Evolutionary conservation across 2,113 vertebrate species (phyloP), one percentile per base, ranked within the genome.

Genomic region (Barnardius zonarius): DNA sequence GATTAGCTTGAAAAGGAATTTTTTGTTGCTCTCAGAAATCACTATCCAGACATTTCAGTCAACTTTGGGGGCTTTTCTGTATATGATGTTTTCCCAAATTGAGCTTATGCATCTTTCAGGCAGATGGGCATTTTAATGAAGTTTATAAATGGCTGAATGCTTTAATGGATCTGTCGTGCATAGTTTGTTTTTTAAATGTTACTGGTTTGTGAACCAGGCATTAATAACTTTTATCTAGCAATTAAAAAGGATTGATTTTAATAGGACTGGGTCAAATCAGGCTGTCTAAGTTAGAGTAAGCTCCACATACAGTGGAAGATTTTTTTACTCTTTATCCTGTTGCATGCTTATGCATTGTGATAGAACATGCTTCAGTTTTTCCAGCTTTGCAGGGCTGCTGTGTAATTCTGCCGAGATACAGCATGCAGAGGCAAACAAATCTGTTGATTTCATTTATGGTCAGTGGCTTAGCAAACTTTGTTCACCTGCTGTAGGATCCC

Each of bases 101-200:
- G 52, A 66, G 52, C 77, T 83, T 23, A 22, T 84, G 61, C 25
- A 19, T 88, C 87, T 91, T 93, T 81, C 33, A 83, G 81, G 48
- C 84, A 95, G 87, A 93, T 94, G 92, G 63, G 51, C 35, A 70
- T 63, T 88, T 77, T 72, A 84, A 76, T 49, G 44, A 62, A 66
- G 61, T 37, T 88, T 94, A 66, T 57, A 91, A 93, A 95, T 70
- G 75, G 44, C 79, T 91, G 86, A 78, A 83, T 1, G n/a, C 69
- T 95, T 93, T 77, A 83, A 43, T 49, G 10, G 24, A 68, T 93
- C 70, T 83, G 84, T 94, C 57, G 49, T 44, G 66, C 39, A 46
- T 15, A 37, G 83, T 92, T 95, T 69, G 41, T 37, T 90, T 77
- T 90, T 39, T 46, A 61, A 83, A 90, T 67, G 31, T 57, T 81